phyloP scores from a whole-genome alignment of 2,113 vertebrate species.

The Apistogramma diplotaenia region DNA sequence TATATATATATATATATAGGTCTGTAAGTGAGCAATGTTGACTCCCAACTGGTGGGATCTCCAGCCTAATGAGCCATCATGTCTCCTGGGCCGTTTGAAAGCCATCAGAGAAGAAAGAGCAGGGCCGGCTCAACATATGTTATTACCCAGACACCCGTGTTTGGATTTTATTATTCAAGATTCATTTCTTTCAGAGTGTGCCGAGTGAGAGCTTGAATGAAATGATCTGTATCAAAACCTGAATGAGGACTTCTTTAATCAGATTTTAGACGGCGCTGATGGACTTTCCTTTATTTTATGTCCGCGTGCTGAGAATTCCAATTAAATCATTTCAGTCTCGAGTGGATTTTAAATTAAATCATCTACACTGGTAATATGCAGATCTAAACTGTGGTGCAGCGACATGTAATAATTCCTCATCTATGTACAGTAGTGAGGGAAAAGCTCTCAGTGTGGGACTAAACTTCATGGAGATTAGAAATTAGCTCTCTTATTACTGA shows the following conservation, averaged over 20 bases:
- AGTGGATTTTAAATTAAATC: not conserved
- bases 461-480: constrained; percentile 31
- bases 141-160: constrained; percentile 28
- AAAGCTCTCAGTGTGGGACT: constrained; percentile 4
- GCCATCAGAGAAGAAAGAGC: not conserved
- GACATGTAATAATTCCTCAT: not conserved
- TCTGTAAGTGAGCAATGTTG: not conserved
- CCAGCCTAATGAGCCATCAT: not conserved
- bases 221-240: constrained; percentile 33
- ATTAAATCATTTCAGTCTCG: not conserved
- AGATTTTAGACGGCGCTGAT: constrained; percentile 19
- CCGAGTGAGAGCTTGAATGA: constrained; percentile 20
- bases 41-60: not conserved
- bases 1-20: no score
- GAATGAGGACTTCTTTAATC: constrained; percentile 29
- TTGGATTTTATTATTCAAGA: constrained; percentile 21
- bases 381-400: not conserved
- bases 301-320: not conserved
- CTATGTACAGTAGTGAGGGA: not conserved
- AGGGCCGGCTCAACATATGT: not conserved
- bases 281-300: constrained; percentile 12
- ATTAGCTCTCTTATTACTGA: not conserved
- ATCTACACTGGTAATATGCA: not conserved
- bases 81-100: not conserved
- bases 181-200: constrained; percentile 34